Evolutionary conservation across 2,797 vertebrate species (phyloP), one percentile per base, ranked within the genome.

Genomic region (Columba guinea): DNA sequence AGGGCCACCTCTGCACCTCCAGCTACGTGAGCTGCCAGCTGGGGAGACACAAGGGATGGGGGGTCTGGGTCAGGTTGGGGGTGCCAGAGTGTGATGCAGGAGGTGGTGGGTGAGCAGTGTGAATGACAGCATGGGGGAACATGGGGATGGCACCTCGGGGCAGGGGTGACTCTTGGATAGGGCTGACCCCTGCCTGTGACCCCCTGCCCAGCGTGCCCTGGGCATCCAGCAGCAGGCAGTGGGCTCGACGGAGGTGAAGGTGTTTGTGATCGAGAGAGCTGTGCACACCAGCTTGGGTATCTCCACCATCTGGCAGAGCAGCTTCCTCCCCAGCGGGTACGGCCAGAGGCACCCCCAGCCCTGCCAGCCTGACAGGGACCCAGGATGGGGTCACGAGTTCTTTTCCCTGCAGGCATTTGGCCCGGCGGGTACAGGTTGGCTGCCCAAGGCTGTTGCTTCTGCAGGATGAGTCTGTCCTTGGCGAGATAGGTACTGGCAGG

Each of bases 301-400:
- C 76, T 96, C 98, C 19, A 82, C 89, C 5, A 94, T 96, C 48
- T 99, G 99, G 98, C 98, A 99, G 39, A 98, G 98, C 98, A 98
- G 98, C 97, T 98, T 99, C 93, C 98, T 99, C 35, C 76, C 97
- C 11, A 98, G 98, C 30, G 99, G 99, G 99, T 99, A 98, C 77
- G 95, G 5, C 13, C 6, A 2, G 35, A 53, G 74, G 5, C 69
- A 55, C 11, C 34, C 46, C 51, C 44, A 44, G 37, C 35, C 63
- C 67, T 39, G n/a, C 30, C 71, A 83, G 15, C 34, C 44, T 63
- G 21, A 14, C 5, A 3, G 34, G 34, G 13, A 52, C 12, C 19
- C 59, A 32, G 39, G 3, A 41, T 6, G 23, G 26, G 4, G 5
- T 58, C 63, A 87, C 8, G 5, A 3, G 27, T 49, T 91, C 53